phyloP scores from a whole-genome alignment of 1,140 invertebrate species.

The Aphelinus certus region DNA sequence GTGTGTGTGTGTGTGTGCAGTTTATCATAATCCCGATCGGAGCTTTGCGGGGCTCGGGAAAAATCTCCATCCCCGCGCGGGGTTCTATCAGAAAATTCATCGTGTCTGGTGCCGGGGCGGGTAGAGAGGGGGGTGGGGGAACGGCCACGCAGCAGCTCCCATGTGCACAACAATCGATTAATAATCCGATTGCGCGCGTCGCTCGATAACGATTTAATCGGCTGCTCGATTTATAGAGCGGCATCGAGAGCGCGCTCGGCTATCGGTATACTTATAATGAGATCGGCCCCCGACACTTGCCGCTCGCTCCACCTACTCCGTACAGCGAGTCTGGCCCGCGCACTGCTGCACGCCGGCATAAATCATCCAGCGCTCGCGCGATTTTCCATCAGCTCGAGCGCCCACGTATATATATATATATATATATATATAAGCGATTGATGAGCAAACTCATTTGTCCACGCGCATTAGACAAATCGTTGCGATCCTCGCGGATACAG shows the following conservation, averaged over 20 bases:
- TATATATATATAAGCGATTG: no score
- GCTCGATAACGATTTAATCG: constrained; percentile 32
- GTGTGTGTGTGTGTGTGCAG: no score
- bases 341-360: no score
- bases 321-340: no score
- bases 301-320: constrained; percentile 3
- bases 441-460: no score
- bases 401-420: no score
- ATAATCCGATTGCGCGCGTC: constrained; percentile 14
- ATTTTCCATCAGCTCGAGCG: constrained; percentile 39
- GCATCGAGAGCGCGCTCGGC: constrained; percentile 24
- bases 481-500: no score
- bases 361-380: constrained; percentile 29
- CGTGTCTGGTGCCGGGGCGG: neutral
- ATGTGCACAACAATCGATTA: constrained; percentile 12
- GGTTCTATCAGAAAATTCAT: constrained; percentile 8
- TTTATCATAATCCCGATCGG: no score
- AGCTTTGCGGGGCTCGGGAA: no score
- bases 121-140: neutral
- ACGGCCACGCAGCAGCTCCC: neutral
- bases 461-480: no score
- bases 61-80: no score
- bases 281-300: constrained; percentile 30
- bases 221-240: constrained; percentile 34
- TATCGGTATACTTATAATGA: constrained; percentile 38